Evolutionary conservation across 2,797 vertebrate genomes (phyloP).

Genomic region (Carcharodon carcharias): DNA sequence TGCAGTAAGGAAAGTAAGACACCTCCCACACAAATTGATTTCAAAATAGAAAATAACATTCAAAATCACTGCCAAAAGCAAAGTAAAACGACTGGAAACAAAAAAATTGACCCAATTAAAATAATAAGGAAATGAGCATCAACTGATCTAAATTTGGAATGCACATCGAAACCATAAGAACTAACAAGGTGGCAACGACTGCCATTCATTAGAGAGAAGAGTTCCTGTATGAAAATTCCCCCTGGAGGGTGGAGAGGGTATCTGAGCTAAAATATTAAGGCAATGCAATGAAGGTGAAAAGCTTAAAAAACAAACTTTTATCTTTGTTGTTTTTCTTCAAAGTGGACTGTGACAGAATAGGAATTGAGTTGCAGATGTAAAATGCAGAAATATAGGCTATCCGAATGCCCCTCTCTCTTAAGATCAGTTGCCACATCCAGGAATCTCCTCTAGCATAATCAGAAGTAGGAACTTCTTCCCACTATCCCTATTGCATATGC

Average conservation of each 20-base stretch:
- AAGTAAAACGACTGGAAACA: neutral
- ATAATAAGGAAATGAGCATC: neutral
- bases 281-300: neutral
- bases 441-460: neutral
- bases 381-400: neutral
- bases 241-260: too few species aligned
- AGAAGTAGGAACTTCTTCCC: neutral
- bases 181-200: neutral
- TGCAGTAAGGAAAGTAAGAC: neutral
- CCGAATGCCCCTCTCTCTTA: neutral
- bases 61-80: neutral
- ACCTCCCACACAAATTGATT: neutral
- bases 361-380: neutral
- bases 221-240: neutral
- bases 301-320: neutral
- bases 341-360: neutral
- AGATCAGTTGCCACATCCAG: neutral
- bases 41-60: neutral
- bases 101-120: conserved; percentile 16
- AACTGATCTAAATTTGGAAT: neutral
- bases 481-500: neutral
- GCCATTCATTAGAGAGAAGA: neutral
- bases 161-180: neutral
- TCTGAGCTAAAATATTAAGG: neutral
- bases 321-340: neutral